These are phyloP conservation scores for Coenonympha glycerion DNA, from an alignment of 2,888 invertebrate genomes.

Conservation along the genomic window DNA sequence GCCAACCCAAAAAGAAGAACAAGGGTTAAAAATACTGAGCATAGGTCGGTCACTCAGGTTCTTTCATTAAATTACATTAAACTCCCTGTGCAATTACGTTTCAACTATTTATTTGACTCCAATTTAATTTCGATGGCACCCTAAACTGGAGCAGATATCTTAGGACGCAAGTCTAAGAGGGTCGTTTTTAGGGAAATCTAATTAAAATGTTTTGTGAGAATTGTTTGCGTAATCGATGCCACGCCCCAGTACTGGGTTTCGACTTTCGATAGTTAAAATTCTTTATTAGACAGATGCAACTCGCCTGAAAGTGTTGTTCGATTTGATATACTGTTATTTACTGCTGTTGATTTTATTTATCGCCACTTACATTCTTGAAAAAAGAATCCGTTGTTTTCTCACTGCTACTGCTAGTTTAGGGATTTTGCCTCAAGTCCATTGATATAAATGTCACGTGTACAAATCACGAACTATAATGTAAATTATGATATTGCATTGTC, in stretches of 20 bases:
- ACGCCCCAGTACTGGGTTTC: slow-evolving; percentile 4
- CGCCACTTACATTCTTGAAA: too few species aligned
- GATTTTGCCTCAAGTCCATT: too few species aligned
- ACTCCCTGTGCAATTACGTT: slow-evolving; percentile 18
- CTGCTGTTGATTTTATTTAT: too few species aligned
- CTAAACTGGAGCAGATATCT: slow-evolving; percentile 20
- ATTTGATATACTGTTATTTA: too few species aligned
- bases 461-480: too few species aligned
- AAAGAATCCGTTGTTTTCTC: too few species aligned
- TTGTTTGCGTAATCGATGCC: slow-evolving; percentile 21
- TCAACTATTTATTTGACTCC: slow-evolving; percentile 27
- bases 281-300: neutral
- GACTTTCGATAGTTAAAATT: neutral
- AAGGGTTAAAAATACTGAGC: neutral
- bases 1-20: too few species aligned
- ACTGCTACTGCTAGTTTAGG: too few species aligned
- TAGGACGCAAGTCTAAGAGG: slow-evolving; percentile 17
- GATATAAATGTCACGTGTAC: too few species aligned
- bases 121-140: slow-evolving; percentile 26
- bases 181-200: slow-evolving; percentile 26
- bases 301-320: neutral
- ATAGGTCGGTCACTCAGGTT: neutral
- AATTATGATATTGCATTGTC: too few species aligned
- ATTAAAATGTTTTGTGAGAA: slow-evolving; percentile 26
- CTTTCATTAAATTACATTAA: neutral